Conservation (phyloP, 2,888 invertebrate species). For the Tipula unca region DNA sequence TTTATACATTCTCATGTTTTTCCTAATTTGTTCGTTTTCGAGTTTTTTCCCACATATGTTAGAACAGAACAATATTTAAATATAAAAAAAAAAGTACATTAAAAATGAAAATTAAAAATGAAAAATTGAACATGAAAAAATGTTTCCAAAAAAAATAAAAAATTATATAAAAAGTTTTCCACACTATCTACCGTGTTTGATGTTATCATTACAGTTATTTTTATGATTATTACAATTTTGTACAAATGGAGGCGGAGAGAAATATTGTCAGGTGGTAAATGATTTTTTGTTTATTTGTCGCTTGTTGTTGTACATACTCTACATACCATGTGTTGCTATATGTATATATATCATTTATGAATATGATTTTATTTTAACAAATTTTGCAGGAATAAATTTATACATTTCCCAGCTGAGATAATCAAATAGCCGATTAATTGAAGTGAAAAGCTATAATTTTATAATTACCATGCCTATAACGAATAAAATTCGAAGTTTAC, state of each 20-base stretch:
- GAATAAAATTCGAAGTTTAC: too few relatives aligned
- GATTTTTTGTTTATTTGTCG: not conserved
- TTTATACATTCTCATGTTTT: not conserved
- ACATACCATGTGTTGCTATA: not conserved
- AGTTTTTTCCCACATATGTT: not conserved
- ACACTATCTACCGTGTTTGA: not conserved
- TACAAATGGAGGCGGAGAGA: not conserved
- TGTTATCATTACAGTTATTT: not conserved
- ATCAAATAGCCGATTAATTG: too few relatives aligned
- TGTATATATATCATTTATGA: not conserved
- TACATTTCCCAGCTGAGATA: too few relatives aligned
- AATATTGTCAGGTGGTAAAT: slow-evolving; percentile 8
- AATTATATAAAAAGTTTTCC: not conserved
- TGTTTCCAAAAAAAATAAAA: not conserved
- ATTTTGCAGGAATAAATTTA: too few relatives aligned
- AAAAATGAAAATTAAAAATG: not conserved
- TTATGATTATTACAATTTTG: not conserved
- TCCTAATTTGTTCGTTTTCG: not conserved
- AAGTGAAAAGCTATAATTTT: too few relatives aligned
- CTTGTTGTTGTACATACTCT: not conserved
- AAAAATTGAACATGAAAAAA: not conserved
- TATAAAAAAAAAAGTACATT: not conserved
- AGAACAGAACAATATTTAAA: not conserved
- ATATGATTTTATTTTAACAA: too few relatives aligned
- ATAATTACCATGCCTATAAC: too few relatives aligned